Evolutionary conservation across 2,113 vertebrate genomes (phyloP).

Genomic region (Eulemur macaco): DNA sequence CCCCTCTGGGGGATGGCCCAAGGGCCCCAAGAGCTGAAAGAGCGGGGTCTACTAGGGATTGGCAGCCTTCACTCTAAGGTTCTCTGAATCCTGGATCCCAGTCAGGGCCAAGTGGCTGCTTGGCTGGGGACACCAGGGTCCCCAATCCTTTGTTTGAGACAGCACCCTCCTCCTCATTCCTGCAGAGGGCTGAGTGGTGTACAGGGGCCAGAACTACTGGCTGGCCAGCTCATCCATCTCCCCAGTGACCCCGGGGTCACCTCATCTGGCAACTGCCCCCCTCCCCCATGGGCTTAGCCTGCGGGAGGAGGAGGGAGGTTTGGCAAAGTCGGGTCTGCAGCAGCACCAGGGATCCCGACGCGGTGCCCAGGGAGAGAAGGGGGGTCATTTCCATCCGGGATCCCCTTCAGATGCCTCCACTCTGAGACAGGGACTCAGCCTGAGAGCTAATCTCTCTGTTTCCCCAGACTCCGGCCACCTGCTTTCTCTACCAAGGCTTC

Average conservation of each 20-base stretch:
- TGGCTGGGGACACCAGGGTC: slow-evolving; percentile 36
- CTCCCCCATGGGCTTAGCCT: background rate
- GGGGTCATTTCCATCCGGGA: background rate
- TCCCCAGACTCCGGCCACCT: background rate
- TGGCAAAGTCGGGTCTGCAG: slow-evolving; percentile 55
- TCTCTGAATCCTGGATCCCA: background rate
- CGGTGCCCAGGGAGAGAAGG: slow-evolving; percentile 37
- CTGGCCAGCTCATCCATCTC: background rate
- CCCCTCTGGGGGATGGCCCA: background rate
- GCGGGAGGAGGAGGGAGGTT: background rate
- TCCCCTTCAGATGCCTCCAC: slow-evolving; percentile 17
- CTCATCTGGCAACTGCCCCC: background rate
- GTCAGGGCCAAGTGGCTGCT: slow-evolving; percentile 31
- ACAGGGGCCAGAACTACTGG: background rate
- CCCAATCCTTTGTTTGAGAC: slow-evolving; percentile 34
- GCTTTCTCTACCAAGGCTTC: background rate
- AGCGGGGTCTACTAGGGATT: background rate
- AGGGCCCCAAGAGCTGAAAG: background rate
- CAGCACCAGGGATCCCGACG: slow-evolving; percentile 37
- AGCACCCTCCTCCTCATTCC: background rate
- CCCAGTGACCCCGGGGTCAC: slow-evolving; percentile 45
- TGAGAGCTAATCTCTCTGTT: background rate
- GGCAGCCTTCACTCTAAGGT: slow-evolving; percentile 45
- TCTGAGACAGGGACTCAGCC: background rate
- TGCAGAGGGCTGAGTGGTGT: background rate